Evolutionary conservation across 2,797 vertebrate genomes (phyloP).

Genomic region (Bradypodion pumilum): DNA sequence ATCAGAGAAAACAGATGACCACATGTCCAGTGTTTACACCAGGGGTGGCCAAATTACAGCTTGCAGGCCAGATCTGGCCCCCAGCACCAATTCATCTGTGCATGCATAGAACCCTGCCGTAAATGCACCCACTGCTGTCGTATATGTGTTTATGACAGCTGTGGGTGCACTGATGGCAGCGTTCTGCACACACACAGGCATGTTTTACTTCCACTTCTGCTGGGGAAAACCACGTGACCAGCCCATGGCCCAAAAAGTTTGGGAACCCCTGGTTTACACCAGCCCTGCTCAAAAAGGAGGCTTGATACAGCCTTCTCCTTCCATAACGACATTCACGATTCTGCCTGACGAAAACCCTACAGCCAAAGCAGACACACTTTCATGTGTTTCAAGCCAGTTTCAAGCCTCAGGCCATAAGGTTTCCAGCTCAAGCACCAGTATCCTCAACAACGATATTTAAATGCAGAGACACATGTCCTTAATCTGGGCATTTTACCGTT

Average conservation of each 20-base stretch:
- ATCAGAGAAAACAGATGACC: background rate
- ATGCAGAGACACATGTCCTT: background rate
- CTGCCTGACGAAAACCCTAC: background rate
- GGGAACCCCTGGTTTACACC: no score
- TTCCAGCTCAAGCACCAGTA: background rate
- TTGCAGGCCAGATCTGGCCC: no score
- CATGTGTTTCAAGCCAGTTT: background rate
- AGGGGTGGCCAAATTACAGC: no score
- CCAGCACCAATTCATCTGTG: no score
- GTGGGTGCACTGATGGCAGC: no score
- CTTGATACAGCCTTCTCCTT: background rate
- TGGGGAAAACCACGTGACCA: no score
- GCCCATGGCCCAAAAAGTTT: no score
- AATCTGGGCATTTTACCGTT: conserved; percentile 83
- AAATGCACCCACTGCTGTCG: no score
- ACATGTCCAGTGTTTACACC: background rate
- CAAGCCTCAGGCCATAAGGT: background rate
- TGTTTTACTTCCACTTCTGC: no score
- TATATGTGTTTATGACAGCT: no score
- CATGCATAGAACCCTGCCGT: no score
- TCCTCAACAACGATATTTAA: background rate
- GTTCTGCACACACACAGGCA: no score
- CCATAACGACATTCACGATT: background rate
- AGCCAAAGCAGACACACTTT: background rate
- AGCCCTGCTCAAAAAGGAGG: background rate